Conservation (phyloP, 2,888 invertebrate species). For the Ormia ochracea region DNA sequence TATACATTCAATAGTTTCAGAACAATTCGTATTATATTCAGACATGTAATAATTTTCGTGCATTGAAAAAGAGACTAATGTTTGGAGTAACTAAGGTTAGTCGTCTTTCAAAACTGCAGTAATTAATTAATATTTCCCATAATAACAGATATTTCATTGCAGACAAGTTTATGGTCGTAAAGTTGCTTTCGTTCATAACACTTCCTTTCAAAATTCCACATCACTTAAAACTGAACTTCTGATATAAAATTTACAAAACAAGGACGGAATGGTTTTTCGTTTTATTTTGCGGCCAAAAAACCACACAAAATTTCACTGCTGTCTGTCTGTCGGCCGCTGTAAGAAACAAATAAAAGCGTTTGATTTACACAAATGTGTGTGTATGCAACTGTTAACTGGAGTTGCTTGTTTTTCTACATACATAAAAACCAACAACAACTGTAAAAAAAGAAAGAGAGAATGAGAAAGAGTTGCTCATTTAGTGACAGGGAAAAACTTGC, state of each 20-base stretch:
- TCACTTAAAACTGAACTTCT: slow-evolving; percentile 1
- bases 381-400: background rate
- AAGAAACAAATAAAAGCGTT: background rate
- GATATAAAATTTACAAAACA: background rate
- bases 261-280: background rate
- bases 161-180: background rate
- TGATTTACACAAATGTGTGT: background rate
- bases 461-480: background rate
- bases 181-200: background rate
- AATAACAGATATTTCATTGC: background rate
- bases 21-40: too few species aligned
- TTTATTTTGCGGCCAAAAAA: background rate
- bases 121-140: slow-evolving; percentile 24
- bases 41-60: too few species aligned
- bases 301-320: background rate
- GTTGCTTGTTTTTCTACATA: background rate
- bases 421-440: background rate
- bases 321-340: background rate
- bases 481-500: background rate
- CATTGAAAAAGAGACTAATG: too few species aligned
- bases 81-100: too few species aligned
- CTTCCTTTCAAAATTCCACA: slow-evolving; percentile 17
- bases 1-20: too few species aligned
- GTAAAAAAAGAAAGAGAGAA: background rate
- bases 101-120: background rate